Conservation (phyloP, 1,140 invertebrate species). For the Megathymus violae region DNA sequence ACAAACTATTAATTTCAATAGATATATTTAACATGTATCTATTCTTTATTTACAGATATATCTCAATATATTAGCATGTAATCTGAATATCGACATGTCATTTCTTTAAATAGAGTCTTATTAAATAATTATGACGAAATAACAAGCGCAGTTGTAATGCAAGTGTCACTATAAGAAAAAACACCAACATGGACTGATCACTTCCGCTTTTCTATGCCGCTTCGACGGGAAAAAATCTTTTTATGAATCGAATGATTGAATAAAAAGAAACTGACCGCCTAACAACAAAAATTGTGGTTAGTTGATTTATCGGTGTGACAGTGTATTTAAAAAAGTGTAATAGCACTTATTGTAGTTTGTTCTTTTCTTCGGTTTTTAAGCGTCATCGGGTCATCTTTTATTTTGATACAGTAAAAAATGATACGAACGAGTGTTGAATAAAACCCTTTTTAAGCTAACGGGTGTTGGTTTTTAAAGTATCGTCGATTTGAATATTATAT, state of each 20-base stretch:
- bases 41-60: too few species aligned
- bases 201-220: too few species aligned
- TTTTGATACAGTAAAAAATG: slow-evolving; percentile 1
- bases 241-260: slow-evolving; percentile 11
- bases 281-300: slow-evolving; percentile 18
- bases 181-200: too few species aligned
- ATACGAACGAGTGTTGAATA: slow-evolving; percentile 1
- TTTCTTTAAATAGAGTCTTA: too few species aligned
- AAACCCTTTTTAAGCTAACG: background rate
- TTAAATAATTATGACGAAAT: too few species aligned
- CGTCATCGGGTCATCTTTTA: slow-evolving; percentile 1
- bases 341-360: slow-evolving; percentile 10
- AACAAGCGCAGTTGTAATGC: too few species aligned
- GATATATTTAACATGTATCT: too few species aligned
- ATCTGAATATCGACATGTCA: too few species aligned
- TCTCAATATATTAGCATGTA: too few species aligned
- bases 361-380: background rate
- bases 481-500: too few species aligned
- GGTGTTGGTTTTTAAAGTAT: background rate
- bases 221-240: background rate
- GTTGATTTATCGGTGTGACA: slow-evolving; percentile 27
- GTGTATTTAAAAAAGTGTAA: slow-evolving; percentile 18
- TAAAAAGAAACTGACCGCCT: background rate
- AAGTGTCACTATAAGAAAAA: too few species aligned
- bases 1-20: too few species aligned